Evolutionary conservation across 1,140 invertebrate genomes (phyloP).

Genomic region (Diplogasteroides magnus): DNA sequence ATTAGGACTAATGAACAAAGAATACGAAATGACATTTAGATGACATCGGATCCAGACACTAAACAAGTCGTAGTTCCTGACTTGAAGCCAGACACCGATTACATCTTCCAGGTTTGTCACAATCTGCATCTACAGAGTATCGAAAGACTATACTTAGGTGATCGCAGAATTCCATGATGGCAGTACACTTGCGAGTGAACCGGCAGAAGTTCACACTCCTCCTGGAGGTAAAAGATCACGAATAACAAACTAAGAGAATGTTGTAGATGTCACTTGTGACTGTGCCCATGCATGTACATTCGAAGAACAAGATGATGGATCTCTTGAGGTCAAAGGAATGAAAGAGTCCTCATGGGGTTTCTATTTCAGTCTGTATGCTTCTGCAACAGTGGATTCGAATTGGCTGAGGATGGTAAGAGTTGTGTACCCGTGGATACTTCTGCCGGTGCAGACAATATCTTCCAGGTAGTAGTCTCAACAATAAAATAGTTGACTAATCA

Average conservation of each 20-base stretch:
- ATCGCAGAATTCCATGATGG: slow-evolving; percentile 40
- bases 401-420: slow-evolving; percentile 39
- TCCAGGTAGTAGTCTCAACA: too few species aligned
- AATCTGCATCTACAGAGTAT: not conserved
- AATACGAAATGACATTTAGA: too few species aligned
- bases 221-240: slow-evolving; percentile 46
- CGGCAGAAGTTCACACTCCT: slow-evolving; percentile 38
- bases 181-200: slow-evolving; percentile 32
- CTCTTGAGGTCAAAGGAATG: too few species aligned
- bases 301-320: slow-evolving; percentile 36
- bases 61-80: slow-evolving; percentile 35
- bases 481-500: too few species aligned
- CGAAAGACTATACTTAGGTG: slow-evolving; percentile 1
- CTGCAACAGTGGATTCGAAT: slow-evolving; percentile 43
- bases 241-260: too few species aligned
- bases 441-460: slow-evolving; percentile 17
- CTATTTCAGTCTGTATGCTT: slow-evolving; percentile 44
- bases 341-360: too few species aligned
- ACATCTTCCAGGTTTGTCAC: slow-evolving; percentile 41
- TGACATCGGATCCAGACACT: slow-evolving; percentile 28
- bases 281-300: slow-evolving; percentile 50
- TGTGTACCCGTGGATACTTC: slow-evolving; percentile 35
- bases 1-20: too few species aligned
- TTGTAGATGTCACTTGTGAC: slow-evolving; percentile 49
- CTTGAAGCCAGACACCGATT: slow-evolving; percentile 45